Evolutionary conservation across 2,113 vertebrate genomes (phyloP), one percentile per base, ranked within the genome.

Genomic region (Climacteris rufus): DNA sequence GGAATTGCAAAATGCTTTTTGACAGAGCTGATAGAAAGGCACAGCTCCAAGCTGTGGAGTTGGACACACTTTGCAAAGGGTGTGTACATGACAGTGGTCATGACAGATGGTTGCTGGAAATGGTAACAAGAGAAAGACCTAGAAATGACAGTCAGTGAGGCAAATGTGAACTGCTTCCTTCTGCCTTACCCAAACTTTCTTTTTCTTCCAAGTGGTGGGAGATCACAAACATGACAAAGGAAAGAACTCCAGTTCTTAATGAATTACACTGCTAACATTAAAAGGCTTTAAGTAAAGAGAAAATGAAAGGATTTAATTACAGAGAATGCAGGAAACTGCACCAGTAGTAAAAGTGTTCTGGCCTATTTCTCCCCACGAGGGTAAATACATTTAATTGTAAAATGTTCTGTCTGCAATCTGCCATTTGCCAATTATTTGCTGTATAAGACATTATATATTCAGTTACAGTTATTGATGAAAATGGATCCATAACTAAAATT

Each of bases 81-180:
- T 61, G 25, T 68, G 30, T 83, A 16, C 33, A 4, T 66, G 78
- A 59, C 69, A 52, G 90, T 56, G 93, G 84, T 60, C 85, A 28
- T 75, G 87, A 79, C 93, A 95, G 91, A 91, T 93, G 92, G 93
- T 83, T 92, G 52, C 89, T 94, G 89, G 86, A 92, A 92, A 23
- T 60, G 65, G n/a, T 59, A 89, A 64, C 59, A 66, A 61, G 86
- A 87, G 47, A 64, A 87, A 57, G 65, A 91, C 66, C 69, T 76
- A 60, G 65, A 91, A 94, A 89, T 84, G 64, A 75, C 80, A 95
- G 30, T 80, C 83, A 53, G 4, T 33, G 64, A 63, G 56, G 56
- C 24, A 89, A 75, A 61, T 25, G 22, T 2, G 2, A 50, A 49
- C 16, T 28, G 3, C 31, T 93, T 83, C 30, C 27, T 87, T 60